phyloP scores from a whole-genome alignment of 2,888 invertebrate species.

The Asteroscopus sphinx region DNA sequence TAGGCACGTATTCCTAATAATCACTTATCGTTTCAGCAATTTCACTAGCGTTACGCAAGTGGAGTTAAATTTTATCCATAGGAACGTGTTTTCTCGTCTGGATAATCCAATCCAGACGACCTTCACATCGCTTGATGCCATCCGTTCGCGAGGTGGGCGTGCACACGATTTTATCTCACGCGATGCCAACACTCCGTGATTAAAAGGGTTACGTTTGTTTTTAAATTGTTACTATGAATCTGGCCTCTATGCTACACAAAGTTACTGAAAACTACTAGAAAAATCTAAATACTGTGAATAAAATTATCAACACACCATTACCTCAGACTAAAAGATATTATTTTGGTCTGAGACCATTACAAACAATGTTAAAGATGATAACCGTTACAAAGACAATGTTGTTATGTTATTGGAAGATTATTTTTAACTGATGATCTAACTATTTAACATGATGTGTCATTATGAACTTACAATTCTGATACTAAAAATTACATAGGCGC shows the following conservation, averaged over 20 bases:
- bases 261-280: no score
- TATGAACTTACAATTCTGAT: constrained; percentile 28
- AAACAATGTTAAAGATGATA: constrained; percentile 1
- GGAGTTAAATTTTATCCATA: constrained; percentile 15
- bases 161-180: constrained; percentile 19
- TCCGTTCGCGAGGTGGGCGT: constrained; percentile 45
- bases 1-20: constrained; percentile 1
- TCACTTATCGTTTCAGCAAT: no score
- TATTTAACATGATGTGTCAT: constrained; percentile 22
- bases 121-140: constrained; percentile 61
- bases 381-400: not conserved
- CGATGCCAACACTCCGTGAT: constrained; percentile 8
- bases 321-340: no score
- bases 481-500: constrained; percentile 8
- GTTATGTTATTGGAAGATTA: not conserved
- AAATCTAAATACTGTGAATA: no score
- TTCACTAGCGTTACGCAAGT: constrained; percentile 4
- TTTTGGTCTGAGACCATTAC: no score
- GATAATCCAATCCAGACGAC: constrained; percentile 52
- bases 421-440: constrained; percentile 21
- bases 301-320: no score
- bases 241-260: no score
- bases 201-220: constrained; percentile 19
- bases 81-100: constrained; percentile 29
- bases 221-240: constrained; percentile 1